These are phyloP conservation scores for Jacana jacana DNA, from an alignment of 2,113 vertebrate species.

Conservation along the genomic window DNA sequence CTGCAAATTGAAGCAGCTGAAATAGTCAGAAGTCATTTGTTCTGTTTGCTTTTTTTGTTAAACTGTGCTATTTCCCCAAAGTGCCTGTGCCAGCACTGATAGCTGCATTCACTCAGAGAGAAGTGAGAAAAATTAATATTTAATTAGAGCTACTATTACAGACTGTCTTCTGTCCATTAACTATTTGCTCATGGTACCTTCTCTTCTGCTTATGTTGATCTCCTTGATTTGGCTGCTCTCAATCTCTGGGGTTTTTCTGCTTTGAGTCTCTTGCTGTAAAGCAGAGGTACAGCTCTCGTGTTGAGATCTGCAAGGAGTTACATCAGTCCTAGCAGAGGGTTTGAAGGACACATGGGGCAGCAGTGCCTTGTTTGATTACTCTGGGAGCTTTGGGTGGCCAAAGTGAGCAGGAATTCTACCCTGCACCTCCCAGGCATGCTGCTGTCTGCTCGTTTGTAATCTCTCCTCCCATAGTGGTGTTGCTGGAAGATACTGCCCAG, in stretches of 20 bases:
- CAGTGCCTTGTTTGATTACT: not conserved
- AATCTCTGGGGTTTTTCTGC: not conserved
- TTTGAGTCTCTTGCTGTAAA: not conserved
- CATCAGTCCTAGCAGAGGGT: not conserved
- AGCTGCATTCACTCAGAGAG: not conserved
- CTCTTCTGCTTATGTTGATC: not conserved
- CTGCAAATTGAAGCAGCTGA: not conserved
- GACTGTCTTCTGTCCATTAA: not conserved
- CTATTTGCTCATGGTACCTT: not conserved
- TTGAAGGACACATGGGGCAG: not conserved
- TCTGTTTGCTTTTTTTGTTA: not conserved
- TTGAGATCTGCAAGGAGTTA: not conserved
- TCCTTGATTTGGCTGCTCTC: not conserved
- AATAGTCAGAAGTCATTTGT: not conserved
- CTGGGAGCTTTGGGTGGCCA: not conserved
- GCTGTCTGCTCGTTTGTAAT: not conserved
- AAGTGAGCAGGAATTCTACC: not conserved
- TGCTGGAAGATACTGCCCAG: not conserved
- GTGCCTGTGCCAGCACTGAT: not conserved
- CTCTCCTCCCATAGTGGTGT: not conserved
- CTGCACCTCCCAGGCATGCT: rapidly evolving
- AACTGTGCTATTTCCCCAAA: not conserved
- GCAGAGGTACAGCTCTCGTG: not conserved
- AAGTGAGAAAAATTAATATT: conserved; percentile 53
- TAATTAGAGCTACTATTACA: conserved; percentile 5